phyloP scores from a whole-genome alignment of 2,113 vertebrate species.

The Menidia beryllina region DNA sequence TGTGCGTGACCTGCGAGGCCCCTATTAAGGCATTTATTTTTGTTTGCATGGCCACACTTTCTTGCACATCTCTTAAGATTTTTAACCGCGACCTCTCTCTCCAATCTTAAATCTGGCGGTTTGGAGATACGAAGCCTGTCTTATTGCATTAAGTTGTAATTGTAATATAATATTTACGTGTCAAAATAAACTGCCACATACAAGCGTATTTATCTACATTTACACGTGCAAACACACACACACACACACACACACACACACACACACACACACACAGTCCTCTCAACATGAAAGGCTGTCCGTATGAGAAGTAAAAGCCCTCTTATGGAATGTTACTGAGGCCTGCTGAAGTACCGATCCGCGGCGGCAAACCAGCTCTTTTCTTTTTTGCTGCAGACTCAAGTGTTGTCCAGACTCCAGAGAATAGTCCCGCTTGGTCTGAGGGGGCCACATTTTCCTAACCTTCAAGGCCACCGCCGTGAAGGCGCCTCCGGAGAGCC shows the following conservation, averaged over 20 bases:
- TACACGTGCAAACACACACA: constrained; percentile 19
- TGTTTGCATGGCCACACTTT: constrained; percentile 15
- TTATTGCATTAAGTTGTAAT: not conserved
- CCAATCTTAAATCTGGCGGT: constrained; percentile 14
- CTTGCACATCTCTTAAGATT: constrained; percentile 19
- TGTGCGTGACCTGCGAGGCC: constrained; percentile 45
- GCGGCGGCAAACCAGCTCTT: constrained; percentile 65
- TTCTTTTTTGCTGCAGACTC: constrained; percentile 72
- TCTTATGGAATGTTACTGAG: constrained; percentile 77
- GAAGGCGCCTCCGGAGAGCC: constrained; percentile 81
- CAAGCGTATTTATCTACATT: not conserved
- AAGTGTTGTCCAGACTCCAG: constrained; percentile 76
- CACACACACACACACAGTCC: constrained; percentile 37
- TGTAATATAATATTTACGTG: constrained; percentile 34
- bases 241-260: constrained; percentile 24
- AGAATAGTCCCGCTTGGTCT: constrained; percentile 74
- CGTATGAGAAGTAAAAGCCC: constrained; percentile 71
- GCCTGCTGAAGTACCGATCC: constrained; percentile 70
- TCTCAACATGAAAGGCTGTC: constrained; percentile 70
- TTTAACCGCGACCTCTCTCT: constrained; percentile 17
- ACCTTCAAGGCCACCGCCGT: constrained; percentile 84
- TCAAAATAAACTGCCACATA: constrained; percentile 40
- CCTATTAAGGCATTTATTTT: constrained; percentile 61
- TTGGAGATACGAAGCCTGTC: constrained; percentile 4
- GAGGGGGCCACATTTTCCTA: constrained; percentile 82